Evolutionary conservation across 1,140 invertebrate genomes (phyloP), one percentile per base, ranked within the genome.

Genomic region (Drosophila murphyi): DNA sequence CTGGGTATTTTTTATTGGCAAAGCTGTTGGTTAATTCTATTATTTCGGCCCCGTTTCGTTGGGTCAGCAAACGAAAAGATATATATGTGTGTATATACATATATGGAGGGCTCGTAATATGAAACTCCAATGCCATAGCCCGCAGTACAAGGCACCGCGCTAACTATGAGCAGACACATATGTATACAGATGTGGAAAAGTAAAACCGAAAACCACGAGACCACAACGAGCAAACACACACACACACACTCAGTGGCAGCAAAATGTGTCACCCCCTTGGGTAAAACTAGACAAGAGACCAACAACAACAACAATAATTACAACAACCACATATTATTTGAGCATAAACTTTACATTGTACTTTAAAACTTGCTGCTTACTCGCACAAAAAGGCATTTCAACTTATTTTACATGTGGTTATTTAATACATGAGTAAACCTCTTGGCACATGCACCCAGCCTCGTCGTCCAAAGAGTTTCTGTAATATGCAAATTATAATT

Each of bases 111-210:
- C 50, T 59, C 6, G 82, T 87, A 82, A 88, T 70, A 45, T 47
- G 75, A 87, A 54, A 88, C 83, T 56, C 67, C 82, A 87, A 87
- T 87, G 82, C 79, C 83, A 76, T 45, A 65, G 47, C 61, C 64
- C 73, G 55, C 63, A 80, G 72, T 72, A 67, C 68, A 63, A 82
- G 57, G 32, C 31, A 43, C 31, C 29, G 32, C 35, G 37, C 54
- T 39, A 20, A 34, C 28, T 52, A 7, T 0, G 34, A 39, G 28
- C 7, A 10, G 20, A 48, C 12, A 2, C 10, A 32, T 37, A 4
- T 54, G 51, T 39, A 35, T 55, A 12, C 20, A 20, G 2, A 34
- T 12, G 34, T 51, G 28, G 20, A 72, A 62, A 71, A 61, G 60
- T 71, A 60, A 54, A 74, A 71, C 62, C 8, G 55, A 78, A 70